Percentiles rank a stretch among this genome's conserved stretches.
Evolutionary conservation across 2,113 vertebrate species (phyloP).

Genomic region (Pimephales promelas): DNA sequence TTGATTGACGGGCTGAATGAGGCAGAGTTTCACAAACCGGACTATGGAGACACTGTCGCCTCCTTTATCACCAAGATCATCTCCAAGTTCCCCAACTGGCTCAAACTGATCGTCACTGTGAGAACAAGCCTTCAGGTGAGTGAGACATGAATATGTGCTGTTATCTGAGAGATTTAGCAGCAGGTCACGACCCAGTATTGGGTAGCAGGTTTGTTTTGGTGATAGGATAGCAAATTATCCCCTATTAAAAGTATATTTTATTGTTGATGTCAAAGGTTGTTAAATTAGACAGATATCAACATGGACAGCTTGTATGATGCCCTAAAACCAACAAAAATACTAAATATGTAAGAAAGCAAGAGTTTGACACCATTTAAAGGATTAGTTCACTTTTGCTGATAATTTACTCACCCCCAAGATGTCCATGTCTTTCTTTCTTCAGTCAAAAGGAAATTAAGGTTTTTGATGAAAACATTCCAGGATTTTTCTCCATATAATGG

Average conservation of each 20-base stretch:
- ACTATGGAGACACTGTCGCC: conserved; percentile 96
- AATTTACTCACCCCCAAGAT: too few relatives aligned
- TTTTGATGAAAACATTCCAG: too few relatives aligned
- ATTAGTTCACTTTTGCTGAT: too few relatives aligned
- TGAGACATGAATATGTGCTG: not conserved
- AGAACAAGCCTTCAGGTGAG: conserved; percentile 91
- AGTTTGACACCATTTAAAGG: too few relatives aligned
- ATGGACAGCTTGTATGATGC: not conserved
- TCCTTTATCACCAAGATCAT: conserved; percentile 93
- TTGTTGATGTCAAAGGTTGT: too few relatives aligned
- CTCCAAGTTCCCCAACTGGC: conserved; percentile 89
- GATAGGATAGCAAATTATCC: too few relatives aligned
- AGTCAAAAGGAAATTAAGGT: too few relatives aligned
- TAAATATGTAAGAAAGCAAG: not conserved
- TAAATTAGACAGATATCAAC: not conserved
- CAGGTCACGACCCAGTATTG: not conserved
- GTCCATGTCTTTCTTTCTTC: too few relatives aligned
- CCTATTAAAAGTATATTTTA: too few relatives aligned
- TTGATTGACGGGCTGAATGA: conserved; percentile 96
- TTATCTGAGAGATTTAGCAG: not conserved
- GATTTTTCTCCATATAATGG: too few relatives aligned
- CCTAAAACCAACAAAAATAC: not conserved
- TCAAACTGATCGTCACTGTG: conserved; percentile 94
- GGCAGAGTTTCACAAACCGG: conserved; percentile 98
- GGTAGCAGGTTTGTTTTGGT: not conserved